phyloP scores from a whole-genome alignment of 92 coral and sea anemone species.

The Epizoanthus rinbou region DNA sequence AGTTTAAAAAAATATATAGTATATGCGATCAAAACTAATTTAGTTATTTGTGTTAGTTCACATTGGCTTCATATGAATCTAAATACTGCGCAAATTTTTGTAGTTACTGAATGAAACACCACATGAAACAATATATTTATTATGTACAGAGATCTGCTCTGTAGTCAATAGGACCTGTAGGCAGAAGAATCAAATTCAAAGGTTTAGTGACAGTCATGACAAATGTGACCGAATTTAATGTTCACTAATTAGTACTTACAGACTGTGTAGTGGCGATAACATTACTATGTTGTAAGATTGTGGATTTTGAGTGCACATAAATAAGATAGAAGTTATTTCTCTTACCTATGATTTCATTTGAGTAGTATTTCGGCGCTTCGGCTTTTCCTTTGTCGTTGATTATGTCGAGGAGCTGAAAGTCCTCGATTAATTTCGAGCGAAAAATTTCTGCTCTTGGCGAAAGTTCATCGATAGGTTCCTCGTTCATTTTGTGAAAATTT shows the following conservation, averaged over 20 bases:
- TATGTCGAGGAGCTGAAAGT: slow-evolving; percentile 94
- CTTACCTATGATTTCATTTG: slow-evolving; percentile 91
- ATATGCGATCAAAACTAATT: too few species aligned
- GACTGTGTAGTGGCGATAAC: neutral
- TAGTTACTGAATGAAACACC: too few species aligned
- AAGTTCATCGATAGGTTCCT: slow-evolving; percentile 81
- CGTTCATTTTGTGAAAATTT: slow-evolving; percentile 57
- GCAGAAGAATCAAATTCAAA: neutral
- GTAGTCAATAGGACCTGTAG: too few species aligned
- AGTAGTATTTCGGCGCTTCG: slow-evolving; percentile 84
- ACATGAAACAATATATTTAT: too few species aligned
- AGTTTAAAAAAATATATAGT: too few species aligned
- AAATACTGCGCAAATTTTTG: too few species aligned
- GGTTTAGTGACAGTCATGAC: neutral
- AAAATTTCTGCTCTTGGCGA: slow-evolving; percentile 96
- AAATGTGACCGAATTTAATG: neutral
- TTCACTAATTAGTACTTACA: neutral
- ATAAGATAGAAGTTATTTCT: neutral
- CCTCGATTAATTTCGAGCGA: slow-evolving; percentile 96
- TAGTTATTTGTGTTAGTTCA: too few species aligned
- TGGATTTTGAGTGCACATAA: too few species aligned
- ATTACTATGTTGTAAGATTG: too few species aligned
- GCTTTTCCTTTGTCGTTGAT: slow-evolving; percentile 75
- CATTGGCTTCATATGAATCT: too few species aligned
- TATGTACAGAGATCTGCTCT: too few species aligned